phyloP scores from a whole-genome alignment of 2,797 vertebrate species.

The Sebastes umbrosus region DNA sequence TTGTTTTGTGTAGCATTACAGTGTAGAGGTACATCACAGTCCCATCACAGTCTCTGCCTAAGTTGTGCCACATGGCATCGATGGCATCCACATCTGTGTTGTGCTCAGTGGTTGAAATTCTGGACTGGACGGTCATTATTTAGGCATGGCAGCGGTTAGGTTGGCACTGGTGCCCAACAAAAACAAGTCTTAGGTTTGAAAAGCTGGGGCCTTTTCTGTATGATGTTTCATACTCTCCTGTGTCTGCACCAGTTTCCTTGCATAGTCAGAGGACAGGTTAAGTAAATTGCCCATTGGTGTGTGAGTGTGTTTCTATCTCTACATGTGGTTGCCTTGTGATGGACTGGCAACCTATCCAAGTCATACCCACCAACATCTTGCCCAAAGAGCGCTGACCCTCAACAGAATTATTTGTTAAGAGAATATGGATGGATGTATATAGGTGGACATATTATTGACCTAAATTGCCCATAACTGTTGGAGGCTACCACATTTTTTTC shows the following conservation, averaged over 20 bases:
- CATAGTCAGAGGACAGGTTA: neutral
- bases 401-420: neutral
- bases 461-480: neutral
- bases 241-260: neutral
- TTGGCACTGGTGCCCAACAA: neutral
- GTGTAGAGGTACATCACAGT: neutral
- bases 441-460: neutral
- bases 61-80: neutral
- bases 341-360: neutral
- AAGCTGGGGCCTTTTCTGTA: neutral
- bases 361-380: neutral
- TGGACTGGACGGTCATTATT: neutral
- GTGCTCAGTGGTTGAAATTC: neutral
- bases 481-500: neutral
- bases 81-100: neutral
- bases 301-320: neutral
- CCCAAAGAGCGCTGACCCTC: neutral
- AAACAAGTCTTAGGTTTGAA: neutral
- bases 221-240: neutral
- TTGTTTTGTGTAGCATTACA: neutral
- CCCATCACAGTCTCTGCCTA: neutral
- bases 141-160: neutral
- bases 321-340: neutral
- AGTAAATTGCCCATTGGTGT: too few species aligned
- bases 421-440: neutral